Conservation (phyloP, 2,113 vertebrate genomes). For the Drymodes brunneopygia region DNA sequence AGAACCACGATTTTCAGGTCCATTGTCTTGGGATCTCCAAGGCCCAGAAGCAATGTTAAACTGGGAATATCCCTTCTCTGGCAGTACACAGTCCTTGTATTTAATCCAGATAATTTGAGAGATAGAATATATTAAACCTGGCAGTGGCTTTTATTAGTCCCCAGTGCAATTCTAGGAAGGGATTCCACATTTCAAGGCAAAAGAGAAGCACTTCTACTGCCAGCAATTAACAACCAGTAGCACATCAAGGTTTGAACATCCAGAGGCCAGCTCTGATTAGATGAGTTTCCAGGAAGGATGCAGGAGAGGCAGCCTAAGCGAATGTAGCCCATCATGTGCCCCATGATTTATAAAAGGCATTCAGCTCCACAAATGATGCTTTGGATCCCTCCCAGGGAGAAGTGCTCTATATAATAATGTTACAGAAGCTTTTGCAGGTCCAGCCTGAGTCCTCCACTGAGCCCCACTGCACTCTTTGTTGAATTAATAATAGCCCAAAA, state of each 20-base stretch:
- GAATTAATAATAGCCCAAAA: constrained; percentile 51
- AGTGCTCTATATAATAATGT: neutral
- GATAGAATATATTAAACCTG: constrained; percentile 49
- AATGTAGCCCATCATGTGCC: neutral
- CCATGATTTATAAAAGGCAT: constrained; percentile 17
- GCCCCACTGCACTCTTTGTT: constrained; percentile 7
- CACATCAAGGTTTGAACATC: neutral
- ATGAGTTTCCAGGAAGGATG: constrained; percentile 46
- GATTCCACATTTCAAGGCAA: constrained; percentile 36
- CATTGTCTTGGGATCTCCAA: constrained; percentile 17
- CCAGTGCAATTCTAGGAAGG: constrained; percentile 35
- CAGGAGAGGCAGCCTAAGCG: neutral
- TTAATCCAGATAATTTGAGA: constrained; percentile 49
- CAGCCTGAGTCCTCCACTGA: neutral
- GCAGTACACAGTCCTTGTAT: neutral
- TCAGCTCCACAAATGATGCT: neutral
- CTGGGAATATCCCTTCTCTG: constrained; percentile 34
- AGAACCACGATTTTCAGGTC: constrained; percentile 7
- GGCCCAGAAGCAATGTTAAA: constrained; percentile 7
- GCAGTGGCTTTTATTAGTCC: constrained; percentile 34
- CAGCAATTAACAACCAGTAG: constrained; percentile 30
- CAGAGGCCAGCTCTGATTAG: neutral
- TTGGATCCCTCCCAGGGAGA: constrained; percentile 13
- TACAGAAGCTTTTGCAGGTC: neutral
- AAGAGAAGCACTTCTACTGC: constrained; percentile 2